Evolutionary conservation across 2,888 invertebrate genomes (phyloP), one percentile per base, ranked within the genome.

Genomic region (Heliconius ethilla): DNA sequence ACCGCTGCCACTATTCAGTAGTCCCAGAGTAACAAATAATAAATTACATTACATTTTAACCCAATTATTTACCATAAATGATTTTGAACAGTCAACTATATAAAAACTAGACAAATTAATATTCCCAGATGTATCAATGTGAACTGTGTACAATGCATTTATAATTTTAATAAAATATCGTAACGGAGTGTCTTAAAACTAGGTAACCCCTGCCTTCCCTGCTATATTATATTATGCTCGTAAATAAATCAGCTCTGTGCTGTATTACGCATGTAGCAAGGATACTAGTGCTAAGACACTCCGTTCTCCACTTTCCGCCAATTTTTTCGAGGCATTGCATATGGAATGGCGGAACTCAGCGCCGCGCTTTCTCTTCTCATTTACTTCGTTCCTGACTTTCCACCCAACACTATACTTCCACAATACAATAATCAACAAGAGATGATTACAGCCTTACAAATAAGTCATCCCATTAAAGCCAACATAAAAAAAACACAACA

Each of bases 71-170:
- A 15, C 33, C 55, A 33, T 29, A 13, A 59, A 72, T 72, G 37
- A 72, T 59, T 72, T 72, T 59, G 4, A 72, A 59, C 72, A n/a
- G 29, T 5, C 33, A n/a, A 59, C 13, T 72, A 33, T 72, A 37
- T 37, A 33, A n/a, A 72, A 72, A 72, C 33, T 59, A 33, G 33
- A 72, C 3, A 33, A 72, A 72, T 55, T 25, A 33, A 40, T 69
- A 45, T n/a, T 72, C 72, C 59, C 72, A 4, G 15, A 22, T 59
- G 72, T 33, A 27, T 15, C 10, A n/a, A 29, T 9, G 25, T 59
- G n/a, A 45, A 22, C 37, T n/a, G n/a, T 22, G 22, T 11, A 10
- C 5, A n/a, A 18, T n/a, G 2, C 7, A 40, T 40, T 25, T 45
- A 69, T 15, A 7, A 40, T 25, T 37, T 67, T 40, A 67, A 62